Conservation (phyloP, 2,888 invertebrate species). For the Leucoptera coffeella region DNA sequence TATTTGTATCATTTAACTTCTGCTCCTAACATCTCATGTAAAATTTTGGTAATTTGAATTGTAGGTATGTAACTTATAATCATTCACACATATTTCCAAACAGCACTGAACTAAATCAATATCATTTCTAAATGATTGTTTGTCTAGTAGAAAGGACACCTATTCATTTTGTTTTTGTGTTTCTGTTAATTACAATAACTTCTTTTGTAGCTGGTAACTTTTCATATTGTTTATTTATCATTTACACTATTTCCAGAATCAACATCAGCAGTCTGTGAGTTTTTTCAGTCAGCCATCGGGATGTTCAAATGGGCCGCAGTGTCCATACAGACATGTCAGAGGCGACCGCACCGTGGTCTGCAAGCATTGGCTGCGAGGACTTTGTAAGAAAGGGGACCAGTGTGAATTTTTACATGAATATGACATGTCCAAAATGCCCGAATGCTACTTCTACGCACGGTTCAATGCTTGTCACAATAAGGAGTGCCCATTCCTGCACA, state of each 20-base stretch:
- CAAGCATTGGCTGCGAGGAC: constrained; percentile 98
- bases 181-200: too few species aligned
- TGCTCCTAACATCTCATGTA: too few species aligned
- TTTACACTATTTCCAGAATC: constrained; percentile 77
- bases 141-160: too few species aligned
- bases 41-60: too few species aligned
- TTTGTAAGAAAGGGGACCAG: constrained; percentile 99
- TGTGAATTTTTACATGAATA: constrained; percentile 99
- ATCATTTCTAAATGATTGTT: too few species aligned
- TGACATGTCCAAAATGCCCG: constrained; percentile 99
- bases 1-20: too few species aligned
- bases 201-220: too few species aligned
- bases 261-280: constrained; percentile 93
- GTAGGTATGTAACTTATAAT: too few species aligned
- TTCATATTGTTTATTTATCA: too few species aligned
- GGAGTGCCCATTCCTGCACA: constrained; percentile 98
- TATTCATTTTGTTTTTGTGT: too few species aligned
- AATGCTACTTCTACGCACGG: constrained; percentile 98
- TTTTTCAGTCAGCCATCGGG: constrained; percentile 64
- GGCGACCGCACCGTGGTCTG: constrained; percentile 98
- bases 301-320: constrained; percentile 84
- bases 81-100: too few species aligned
- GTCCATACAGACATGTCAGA: constrained; percentile 94
- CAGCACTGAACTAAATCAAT: too few species aligned
- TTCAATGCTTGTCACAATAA: constrained; percentile 99